Evolutionary conservation across 2,113 vertebrate genomes (phyloP).

Genomic region (Lepus europaeus): DNA sequence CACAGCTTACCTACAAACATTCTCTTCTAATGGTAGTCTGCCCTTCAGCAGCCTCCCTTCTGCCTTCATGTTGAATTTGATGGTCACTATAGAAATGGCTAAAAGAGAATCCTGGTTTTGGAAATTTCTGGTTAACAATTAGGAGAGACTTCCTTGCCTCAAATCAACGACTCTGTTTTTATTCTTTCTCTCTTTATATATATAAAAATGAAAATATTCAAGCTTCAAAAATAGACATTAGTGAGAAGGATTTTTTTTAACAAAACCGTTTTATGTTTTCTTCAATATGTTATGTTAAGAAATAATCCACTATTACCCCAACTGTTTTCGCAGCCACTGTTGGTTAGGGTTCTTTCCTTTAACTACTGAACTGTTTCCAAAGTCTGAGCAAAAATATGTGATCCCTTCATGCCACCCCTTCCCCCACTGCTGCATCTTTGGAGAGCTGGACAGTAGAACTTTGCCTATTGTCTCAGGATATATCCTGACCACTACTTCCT

Average conservation of each 20-base stretch:
- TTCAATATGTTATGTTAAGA: slow-evolving; percentile 39
- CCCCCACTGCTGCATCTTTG: not conserved
- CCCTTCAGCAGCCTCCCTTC: not conserved
- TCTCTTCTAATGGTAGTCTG: not conserved
- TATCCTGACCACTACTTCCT: not conserved
- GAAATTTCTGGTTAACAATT: slow-evolving; percentile 55
- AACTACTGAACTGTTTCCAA: not conserved
- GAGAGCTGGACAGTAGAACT: not conserved
- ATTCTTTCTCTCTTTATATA: not conserved
- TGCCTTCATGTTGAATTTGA: not conserved
- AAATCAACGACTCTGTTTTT: not conserved
- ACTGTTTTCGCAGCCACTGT: not conserved
- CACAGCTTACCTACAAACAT: too few species aligned
- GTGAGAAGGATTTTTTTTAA: slow-evolving; percentile 35
- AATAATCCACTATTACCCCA: not conserved
- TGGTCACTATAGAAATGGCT: not conserved
- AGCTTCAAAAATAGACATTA: slow-evolving; percentile 12
- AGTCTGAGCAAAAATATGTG: not conserved
- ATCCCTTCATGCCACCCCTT: not conserved
- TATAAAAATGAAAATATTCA: slow-evolving; percentile 8
- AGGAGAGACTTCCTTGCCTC: not conserved
- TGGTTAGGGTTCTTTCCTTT: slow-evolving; percentile 51
- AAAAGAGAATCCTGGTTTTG: not conserved
- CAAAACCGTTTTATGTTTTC: slow-evolving; percentile 1
- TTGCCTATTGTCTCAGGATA: slow-evolving; percentile 11